Evolutionary conservation across 2,113 vertebrate genomes (phyloP).

Genomic region (Melanerpes formicivorus): DNA sequence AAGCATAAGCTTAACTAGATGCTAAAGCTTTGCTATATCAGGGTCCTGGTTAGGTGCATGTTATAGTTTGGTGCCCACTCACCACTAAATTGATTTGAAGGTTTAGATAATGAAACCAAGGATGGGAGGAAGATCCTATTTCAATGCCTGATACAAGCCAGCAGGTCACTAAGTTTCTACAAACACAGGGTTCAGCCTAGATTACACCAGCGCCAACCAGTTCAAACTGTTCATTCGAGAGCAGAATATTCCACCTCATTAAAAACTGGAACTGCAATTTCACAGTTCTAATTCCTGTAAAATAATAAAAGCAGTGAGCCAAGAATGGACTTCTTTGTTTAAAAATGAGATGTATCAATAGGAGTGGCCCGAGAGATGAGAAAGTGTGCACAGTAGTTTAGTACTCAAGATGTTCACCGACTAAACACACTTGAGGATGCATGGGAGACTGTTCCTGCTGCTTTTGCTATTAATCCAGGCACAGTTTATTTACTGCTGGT

Average conservation of each 20-base stretch:
- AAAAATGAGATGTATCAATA: background rate
- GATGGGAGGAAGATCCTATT: background rate
- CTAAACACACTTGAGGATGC: background rate
- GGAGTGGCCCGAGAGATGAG: background rate
- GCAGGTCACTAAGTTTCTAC: background rate
- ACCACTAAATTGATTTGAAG: background rate
- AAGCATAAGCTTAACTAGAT: background rate
- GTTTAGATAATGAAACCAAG: background rate
- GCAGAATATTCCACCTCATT: slow-evolving; percentile 11
- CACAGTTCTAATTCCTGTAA: background rate
- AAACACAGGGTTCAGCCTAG: background rate
- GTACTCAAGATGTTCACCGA: background rate
- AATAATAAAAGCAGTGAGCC: background rate
- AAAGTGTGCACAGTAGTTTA: background rate
- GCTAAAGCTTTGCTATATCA: background rate
- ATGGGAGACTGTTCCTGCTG: background rate
- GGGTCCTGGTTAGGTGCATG: background rate
- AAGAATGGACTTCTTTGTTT: background rate
- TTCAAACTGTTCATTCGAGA: background rate
- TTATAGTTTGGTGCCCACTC: background rate
- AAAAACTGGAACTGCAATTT: slow-evolving; percentile 22
- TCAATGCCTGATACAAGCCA: background rate
- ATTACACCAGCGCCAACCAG: slow-evolving; percentile 17
- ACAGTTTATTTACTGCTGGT: background rate
- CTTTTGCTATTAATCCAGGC: background rate